Base-by-base conservation (phyloP, 1,140 invertebrate species). In the Zaprionus inermis region DNA sequence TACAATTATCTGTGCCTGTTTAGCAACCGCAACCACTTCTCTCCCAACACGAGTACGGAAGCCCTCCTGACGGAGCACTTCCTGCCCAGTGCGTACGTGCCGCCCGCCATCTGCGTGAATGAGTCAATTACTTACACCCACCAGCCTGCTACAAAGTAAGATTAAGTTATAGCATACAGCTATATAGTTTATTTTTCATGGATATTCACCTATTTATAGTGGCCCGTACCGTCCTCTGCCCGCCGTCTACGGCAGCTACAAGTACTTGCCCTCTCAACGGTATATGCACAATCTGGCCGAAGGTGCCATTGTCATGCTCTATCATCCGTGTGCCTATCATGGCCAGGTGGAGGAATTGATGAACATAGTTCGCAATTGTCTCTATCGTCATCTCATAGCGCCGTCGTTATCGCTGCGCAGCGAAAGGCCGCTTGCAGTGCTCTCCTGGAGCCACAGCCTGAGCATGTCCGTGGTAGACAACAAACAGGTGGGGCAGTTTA, bases 201-300 rank as follows among this genome's bases (percentile, higher is more conserved):
- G 7, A 57, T 0, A 3, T 57, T 94, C 94, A 14, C 82, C 44
- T 22, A 28, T 0, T 12, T 0, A 5, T 81, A 97, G 96, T 93
- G 97, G 97, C 36, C 92, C 94, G 32, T 97, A 97, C 92, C 94
- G 97, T 78, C 96, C 97, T 24, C 92, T 97, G 11, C 97, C 97
- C 95, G 95, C 97, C 10, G 93, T 94, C 51, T 98, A 96, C 92
- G 97, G 97, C 41, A 96, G 97, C 92, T 98, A 98, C 90, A 93
- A 93, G 61, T 98, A 95, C 92, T 67, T 98, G 41, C 97, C 97
- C 7, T 94, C 92, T 57, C 97, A 98, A 91, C 93, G 97, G 79
- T 98, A 97, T 96, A 72, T 98, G 7, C 97, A 97, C 81, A 97
- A 94, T 92, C 92, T 98, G 34, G 97, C 98, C 94, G 97, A 98